Percentiles rank a stretch among this genome's conserved stretches.
phyloP scores from a whole-genome alignment of 2,888 invertebrate species.

The Liopterus haemorrhoidalis region DNA sequence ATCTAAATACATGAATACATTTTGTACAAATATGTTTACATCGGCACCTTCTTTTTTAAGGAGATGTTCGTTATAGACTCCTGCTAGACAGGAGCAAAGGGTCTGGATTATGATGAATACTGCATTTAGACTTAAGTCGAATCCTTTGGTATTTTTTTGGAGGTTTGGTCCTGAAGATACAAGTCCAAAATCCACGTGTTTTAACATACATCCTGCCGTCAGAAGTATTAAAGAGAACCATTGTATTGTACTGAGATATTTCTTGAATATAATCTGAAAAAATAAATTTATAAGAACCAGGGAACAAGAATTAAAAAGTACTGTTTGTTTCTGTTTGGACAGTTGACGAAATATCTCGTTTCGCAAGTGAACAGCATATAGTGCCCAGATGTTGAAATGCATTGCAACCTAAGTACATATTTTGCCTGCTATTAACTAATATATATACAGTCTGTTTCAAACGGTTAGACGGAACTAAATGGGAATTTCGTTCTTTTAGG shows the following conservation, averaged over 20 bases:
- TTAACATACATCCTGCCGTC: slow-evolving; percentile 86
- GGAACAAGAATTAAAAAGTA: too few species aligned
- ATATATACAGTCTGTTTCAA: too few species aligned
- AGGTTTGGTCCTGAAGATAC: slow-evolving; percentile 20
- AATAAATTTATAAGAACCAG: slow-evolving; percentile 31
- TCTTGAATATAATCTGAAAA: slow-evolving; percentile 77
- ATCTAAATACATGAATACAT: slow-evolving; percentile 91
- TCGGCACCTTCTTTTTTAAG: slow-evolving; percentile 78
- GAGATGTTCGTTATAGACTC: slow-evolving; percentile 92
- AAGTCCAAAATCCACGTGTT: slow-evolving; percentile 61
- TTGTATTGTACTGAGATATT: slow-evolving; percentile 70
- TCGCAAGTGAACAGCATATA: too few species aligned
- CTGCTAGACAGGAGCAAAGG: slow-evolving; percentile 87
- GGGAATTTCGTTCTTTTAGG: too few species aligned
- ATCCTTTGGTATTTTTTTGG: slow-evolving; percentile 43
- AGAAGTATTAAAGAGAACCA: slow-evolving; percentile 85
- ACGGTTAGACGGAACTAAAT: too few species aligned
- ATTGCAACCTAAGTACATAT: too few species aligned
- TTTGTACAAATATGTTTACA: slow-evolving; percentile 87
- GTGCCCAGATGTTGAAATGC: too few species aligned
- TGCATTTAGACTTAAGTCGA: slow-evolving; percentile 55
- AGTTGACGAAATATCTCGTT: too few species aligned
- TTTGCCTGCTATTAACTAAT: too few species aligned
- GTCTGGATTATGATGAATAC: slow-evolving; percentile 69
- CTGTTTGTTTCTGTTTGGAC: too few species aligned